A percentile compares a stretch with the other conserved stretches of the same genome.
Evolutionary conservation across 1,140 invertebrate genomes (phyloP).

Genomic region (Penaeus chinensis): DNA sequence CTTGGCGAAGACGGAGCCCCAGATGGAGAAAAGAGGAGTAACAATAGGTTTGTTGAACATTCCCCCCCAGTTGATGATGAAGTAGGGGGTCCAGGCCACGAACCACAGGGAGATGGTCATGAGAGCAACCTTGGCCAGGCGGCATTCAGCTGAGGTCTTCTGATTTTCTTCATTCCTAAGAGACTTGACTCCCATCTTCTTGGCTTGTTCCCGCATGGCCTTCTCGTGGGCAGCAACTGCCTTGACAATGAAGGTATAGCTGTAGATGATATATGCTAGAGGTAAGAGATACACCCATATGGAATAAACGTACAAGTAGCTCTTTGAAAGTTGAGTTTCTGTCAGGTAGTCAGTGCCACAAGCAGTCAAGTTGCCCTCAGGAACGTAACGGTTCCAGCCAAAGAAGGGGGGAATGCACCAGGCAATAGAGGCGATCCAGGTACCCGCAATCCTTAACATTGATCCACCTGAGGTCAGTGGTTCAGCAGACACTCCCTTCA

Average conservation of each 20-base stretch:
- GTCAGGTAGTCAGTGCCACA: slow-evolving; percentile 13
- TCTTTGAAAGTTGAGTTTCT: background rate
- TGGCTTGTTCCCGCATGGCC: slow-evolving; percentile 10
- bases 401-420: slow-evolving; percentile 9
- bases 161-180: slow-evolving; percentile 1
- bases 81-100: slow-evolving; percentile 12
- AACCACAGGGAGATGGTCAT: slow-evolving; percentile 7
- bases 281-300: background rate
- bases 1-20: slow-evolving; percentile 21
- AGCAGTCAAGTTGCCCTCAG: slow-evolving; percentile 2
- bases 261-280: background rate
- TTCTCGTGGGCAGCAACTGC: slow-evolving; percentile 11
- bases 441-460: background rate
- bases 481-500: slow-evolving; percentile 14
- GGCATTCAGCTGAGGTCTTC: background rate
- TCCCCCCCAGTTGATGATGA: background rate
- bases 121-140: slow-evolving; percentile 12
- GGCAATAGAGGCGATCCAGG: background rate
- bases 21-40: slow-evolving; percentile 11
- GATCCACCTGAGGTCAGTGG: background rate
- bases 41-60: background rate
- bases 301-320: background rate
- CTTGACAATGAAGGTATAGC: slow-evolving; percentile 9
- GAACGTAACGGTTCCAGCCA: background rate
- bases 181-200: slow-evolving; percentile 24